phyloP scores from a whole-genome alignment of 2,113 vertebrate species.

The Fulmarus glacialis region DNA sequence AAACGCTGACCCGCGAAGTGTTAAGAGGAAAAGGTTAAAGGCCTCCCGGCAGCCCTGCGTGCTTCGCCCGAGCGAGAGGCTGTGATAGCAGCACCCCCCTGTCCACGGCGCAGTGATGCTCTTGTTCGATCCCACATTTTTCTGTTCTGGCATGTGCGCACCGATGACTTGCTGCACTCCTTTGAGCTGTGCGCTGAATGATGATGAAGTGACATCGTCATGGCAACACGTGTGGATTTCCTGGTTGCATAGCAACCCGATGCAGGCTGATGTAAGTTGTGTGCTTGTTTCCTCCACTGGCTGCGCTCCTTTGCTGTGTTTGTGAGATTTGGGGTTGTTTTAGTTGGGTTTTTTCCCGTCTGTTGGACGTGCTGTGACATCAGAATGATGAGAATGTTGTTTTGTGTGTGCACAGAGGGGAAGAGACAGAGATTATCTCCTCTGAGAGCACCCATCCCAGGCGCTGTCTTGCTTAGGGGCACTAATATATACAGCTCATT shows the following conservation, averaged over 20 bases:
- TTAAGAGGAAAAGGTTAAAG: background rate
- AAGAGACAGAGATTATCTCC: background rate
- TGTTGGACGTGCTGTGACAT: background rate
- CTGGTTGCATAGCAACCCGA: slow-evolving; percentile 79
- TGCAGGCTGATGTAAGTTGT: slow-evolving; percentile 81
- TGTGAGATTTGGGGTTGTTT: background rate
- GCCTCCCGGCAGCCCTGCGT: background rate
- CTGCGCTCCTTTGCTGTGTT: slow-evolving; percentile 52
- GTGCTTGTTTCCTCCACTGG: slow-evolving; percentile 64
- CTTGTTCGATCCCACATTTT: background rate
- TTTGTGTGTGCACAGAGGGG: background rate
- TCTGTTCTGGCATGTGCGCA: background rate
- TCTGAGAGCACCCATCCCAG: background rate
- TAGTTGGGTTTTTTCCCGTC: background rate
- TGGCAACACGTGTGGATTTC: slow-evolving; percentile 86
- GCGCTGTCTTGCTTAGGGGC: background rate
- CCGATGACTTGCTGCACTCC: background rate
- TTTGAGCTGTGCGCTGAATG: slow-evolving; percentile 59
- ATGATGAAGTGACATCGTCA: slow-evolving; percentile 82
- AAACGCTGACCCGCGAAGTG: background rate
- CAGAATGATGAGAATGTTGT: background rate
- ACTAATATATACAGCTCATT: background rate
- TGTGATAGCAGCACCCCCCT: background rate
- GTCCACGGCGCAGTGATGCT: fast-evolving
- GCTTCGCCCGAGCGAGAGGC: background rate